A percentile compares a stretch with the other conserved stretches of the same genome.
phyloP scores from a whole-genome alignment of 2,113 vertebrate genomes.

The Malurus cyaneus region DNA sequence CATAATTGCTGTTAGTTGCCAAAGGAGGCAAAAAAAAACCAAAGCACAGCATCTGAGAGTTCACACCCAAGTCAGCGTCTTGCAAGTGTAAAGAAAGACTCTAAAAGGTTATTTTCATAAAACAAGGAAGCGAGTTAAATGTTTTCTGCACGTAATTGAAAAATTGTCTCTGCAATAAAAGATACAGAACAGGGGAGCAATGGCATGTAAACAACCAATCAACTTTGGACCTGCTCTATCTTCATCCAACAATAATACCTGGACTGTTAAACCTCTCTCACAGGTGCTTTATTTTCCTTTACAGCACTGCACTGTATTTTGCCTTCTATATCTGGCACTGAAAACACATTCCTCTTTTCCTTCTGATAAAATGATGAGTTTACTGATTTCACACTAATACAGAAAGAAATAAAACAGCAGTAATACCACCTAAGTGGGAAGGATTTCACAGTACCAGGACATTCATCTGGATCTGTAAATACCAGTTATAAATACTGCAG shows the following conservation, averaged over 20 bases:
- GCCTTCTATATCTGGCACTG: not conserved
- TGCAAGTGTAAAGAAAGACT: not conserved
- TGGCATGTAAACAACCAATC: not conserved
- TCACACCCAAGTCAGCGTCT: not conserved
- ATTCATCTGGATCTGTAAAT: conserved; percentile 35
- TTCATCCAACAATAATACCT: not conserved
- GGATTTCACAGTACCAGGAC: not conserved
- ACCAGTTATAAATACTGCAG: not conserved
- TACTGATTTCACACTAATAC: not conserved
- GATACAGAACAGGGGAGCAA: not conserved
- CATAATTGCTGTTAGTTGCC: not conserved
- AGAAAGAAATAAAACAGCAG: not conserved
- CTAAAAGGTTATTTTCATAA: conserved; percentile 42
- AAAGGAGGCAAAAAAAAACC: not conserved
- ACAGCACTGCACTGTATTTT: not conserved
- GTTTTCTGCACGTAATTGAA: conserved; percentile 12
- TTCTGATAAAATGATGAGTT: not conserved
- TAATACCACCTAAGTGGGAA: not conserved
- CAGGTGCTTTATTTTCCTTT: not conserved
- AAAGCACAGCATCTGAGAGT: not conserved
- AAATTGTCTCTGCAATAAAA: not conserved
- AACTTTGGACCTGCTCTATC: not conserved
- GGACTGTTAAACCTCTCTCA: not conserved
- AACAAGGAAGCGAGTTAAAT: not conserved
- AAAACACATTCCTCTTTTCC: not conserved